phyloP scores from a whole-genome alignment of 35 echinoderm and acorn worm genomes.

The Ptychodera flava region DNA sequence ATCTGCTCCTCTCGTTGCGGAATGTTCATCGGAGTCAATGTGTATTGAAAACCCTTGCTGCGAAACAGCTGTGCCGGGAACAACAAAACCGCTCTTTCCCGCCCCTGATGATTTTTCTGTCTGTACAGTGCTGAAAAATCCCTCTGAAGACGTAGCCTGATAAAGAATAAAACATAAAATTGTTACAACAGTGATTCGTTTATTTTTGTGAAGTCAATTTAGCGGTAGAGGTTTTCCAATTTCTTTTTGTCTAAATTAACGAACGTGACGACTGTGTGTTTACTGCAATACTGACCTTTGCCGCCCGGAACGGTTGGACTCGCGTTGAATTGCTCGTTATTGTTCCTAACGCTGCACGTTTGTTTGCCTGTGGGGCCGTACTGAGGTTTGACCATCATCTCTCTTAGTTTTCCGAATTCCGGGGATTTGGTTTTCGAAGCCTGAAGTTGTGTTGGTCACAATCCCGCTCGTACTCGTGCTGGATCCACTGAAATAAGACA shows the following conservation, averaged over 20 bases:
- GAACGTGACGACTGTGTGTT: no score
- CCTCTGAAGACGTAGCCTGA: neutral
- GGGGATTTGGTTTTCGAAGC: neutral
- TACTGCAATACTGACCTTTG: conserved; percentile 51
- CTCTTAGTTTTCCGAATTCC: conserved; percentile 76
- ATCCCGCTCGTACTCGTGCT: no score
- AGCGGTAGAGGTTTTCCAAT: no score
- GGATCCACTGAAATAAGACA: neutral
- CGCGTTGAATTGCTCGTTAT: conserved; percentile 61
- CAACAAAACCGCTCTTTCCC: neutral
- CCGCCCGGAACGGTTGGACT: conserved; percentile 81
- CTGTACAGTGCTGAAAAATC: neutral
- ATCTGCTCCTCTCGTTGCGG: neutral
- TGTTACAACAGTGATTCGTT: no score
- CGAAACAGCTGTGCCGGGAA: neutral
- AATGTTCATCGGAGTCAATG: neutral
- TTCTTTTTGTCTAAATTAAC: neutral
- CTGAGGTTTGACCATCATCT: conserved; percentile 55
- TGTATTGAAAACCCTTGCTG: neutral
- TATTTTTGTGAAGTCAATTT: no score
- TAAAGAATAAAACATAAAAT: no score
- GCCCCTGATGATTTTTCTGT: neutral
- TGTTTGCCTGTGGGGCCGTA: conserved; percentile 87
- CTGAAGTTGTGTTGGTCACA: neutral
- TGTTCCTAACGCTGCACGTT: conserved; percentile 90